phyloP scores from a whole-genome alignment of 2,113 vertebrate species.

The Lonchura striata region DNA sequence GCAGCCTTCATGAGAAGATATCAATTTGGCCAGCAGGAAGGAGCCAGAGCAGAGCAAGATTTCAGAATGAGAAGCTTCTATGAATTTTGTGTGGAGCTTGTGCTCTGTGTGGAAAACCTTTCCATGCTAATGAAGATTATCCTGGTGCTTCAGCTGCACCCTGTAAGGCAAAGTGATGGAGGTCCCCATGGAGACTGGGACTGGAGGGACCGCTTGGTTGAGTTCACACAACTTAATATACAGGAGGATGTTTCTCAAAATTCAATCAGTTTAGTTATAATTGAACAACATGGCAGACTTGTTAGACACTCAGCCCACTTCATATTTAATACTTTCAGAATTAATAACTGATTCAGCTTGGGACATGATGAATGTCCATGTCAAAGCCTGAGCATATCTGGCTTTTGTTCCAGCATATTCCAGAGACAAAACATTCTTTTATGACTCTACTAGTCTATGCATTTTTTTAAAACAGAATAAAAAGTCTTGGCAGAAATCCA shows the following conservation, averaged over 20 bases:
- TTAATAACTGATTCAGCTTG: conserved; percentile 54
- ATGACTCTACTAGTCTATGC: conserved; percentile 49
- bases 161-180: not conserved
- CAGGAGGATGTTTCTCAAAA: not conserved
- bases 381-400: conserved; percentile 56
- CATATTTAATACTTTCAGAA: conserved; percentile 56
- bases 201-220: not conserved
- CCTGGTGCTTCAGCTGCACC: not conserved
- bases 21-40: not conserved
- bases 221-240: not conserved
- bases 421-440: conserved; percentile 67
- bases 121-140: not conserved
- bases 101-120: not conserved
- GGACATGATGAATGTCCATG: conserved; percentile 60
- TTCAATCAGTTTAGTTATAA: conserved; percentile 17
- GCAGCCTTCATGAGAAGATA: not conserved
- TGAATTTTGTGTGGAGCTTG: not conserved
- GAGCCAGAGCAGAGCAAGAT: not conserved
- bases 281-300: conserved; percentile 15
- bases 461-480: conserved; percentile 71
- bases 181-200: not conserved
- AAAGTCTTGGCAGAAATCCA: conserved; percentile 70
- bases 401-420: conserved; percentile 65
- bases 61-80: not conserved
- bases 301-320: conserved; percentile 26